Base-by-base conservation (phyloP, 2,113 vertebrate species). In the Malurus melanocephalus region DNA sequence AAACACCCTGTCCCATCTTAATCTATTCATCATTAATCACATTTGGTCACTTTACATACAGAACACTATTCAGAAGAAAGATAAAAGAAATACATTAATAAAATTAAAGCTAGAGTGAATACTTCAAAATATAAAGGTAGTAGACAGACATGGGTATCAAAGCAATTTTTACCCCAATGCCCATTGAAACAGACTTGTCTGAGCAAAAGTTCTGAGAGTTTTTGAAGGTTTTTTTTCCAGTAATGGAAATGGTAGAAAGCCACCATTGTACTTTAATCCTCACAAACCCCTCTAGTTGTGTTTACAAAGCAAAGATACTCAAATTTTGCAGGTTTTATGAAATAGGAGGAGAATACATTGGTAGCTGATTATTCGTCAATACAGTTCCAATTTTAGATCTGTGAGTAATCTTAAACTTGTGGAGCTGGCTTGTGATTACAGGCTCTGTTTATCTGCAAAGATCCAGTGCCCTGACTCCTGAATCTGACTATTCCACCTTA, bases 21-120 rank as follows among this genome's bases (percentile, higher is more conserved):
- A 98, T 98, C 97, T 97, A 96, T 97, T 97, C 97, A 97, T 97
- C 97, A 97, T 98, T 98, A 98, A 98, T 98, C 98, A 98, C 96
- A 94, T 97, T 97, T 97, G 97, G 96, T 97, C 97, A 97, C 95
- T 97, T 97, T 97, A 98, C 97, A 97, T 97, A 97, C 95, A 96
- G 97, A 98, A 97, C 97, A 97, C 96, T 93, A 97, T 97, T 97
- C 96, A 96, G 96, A 97, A 96, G 93, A 94, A 96, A 98, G 97
- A 98, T 98, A 98, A 97, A 97, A 97, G 97, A 97, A 97, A 98
- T 97, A 94, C 97, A 97, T 97, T 97, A 96, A 97, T 97, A 98
- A 97, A 96, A 93, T 93, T 89, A 97, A 97, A 96, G 96, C 93
- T 91, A 89, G 87, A 95, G 59, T 79, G 95, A 96, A 95, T 93